Base-by-base conservation (phyloP, 1,140 invertebrate species). In the Lordiphosa mommai region DNA sequence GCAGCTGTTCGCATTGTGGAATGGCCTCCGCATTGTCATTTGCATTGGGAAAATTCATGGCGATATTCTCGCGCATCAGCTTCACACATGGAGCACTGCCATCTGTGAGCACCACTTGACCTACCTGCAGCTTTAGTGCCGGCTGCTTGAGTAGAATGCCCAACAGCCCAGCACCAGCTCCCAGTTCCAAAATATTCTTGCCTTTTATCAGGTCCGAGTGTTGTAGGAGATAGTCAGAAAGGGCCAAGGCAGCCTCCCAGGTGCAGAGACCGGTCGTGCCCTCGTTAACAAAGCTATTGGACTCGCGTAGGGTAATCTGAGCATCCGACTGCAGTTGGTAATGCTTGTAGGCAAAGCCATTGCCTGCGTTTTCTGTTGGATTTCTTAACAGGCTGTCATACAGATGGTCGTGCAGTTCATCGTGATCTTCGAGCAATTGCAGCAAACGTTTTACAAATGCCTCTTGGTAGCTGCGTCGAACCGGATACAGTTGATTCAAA, bases 181-280 rank as follows among this genome's bases (percentile, higher is more conserved):
- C 88, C 2, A 88, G 49, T 16, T 88, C 88, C 3, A 88, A 8
- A 6, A 88, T 41, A 23, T 72, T 59, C 33, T 79, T 82, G n/a
- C 51, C 56, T 0, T 37, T 13, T 0, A 87, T 41, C 14, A 73
- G 2, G 2, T 46, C 38, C 0, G 16, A 23, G 34, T 88, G 71
- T 10, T 79, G 44, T 4, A 87, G 29, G 9, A 88, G 47, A 46
- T 72, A 88, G 8, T 88, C 86, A 8, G 69, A 56, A n/a, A 88
- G 32, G 1, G 71, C 85, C 20, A 88, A 23, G 0, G 88, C 77
- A 2, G 88, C 88, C 44, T 88, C 82, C 88, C 88, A 88, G 7
- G 77, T 88, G 47, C 87, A 88, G 5, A 88, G 46, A 1, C 88
- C 88, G 0, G 88, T 88, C 13, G 88, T 88, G 23, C 88, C 87